Conservation (phyloP, 2,113 vertebrate genomes). For the Leucoraja erinaceus region DNA sequence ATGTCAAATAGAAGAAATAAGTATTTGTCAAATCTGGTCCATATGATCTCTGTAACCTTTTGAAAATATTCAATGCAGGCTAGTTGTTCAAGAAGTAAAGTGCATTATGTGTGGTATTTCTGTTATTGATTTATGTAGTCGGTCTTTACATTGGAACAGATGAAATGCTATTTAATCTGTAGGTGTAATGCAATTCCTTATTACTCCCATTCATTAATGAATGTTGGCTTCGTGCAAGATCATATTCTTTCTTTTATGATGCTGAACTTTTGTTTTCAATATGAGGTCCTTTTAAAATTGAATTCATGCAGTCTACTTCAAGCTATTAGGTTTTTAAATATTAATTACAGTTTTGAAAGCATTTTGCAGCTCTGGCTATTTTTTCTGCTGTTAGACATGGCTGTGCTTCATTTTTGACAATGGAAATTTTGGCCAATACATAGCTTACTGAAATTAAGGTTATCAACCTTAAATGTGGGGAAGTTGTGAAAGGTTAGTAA, state of each 20-base stretch:
- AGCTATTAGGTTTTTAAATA: not conserved
- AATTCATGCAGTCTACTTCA: not conserved
- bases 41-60: conserved; percentile 28
- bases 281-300: not conserved
- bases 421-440: not conserved
- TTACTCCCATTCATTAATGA: not conserved
- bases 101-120: not conserved
- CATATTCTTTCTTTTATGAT: not conserved
- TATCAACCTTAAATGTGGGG: not conserved
- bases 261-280: not conserved
- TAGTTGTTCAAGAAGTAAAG: conserved; percentile 1
- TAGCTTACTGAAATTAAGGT: not conserved
- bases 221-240: not conserved
- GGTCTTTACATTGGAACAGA: conserved; percentile 31
- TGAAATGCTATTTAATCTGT: conserved; percentile 29
- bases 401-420: not conserved
- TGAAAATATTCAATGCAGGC: not conserved
- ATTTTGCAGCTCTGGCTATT: not conserved
- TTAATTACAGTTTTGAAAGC: not conserved
- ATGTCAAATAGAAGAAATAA: not conserved
- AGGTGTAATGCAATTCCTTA: conserved; percentile 28
- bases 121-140: conserved; percentile 14
- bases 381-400: not conserved
- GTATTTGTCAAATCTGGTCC: not conserved
- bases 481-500: not conserved